These are phyloP conservation scores for Pygoscelis antarcticus DNA, from an alignment of 2,113 vertebrate genomes.

Conservation along the genomic window DNA sequence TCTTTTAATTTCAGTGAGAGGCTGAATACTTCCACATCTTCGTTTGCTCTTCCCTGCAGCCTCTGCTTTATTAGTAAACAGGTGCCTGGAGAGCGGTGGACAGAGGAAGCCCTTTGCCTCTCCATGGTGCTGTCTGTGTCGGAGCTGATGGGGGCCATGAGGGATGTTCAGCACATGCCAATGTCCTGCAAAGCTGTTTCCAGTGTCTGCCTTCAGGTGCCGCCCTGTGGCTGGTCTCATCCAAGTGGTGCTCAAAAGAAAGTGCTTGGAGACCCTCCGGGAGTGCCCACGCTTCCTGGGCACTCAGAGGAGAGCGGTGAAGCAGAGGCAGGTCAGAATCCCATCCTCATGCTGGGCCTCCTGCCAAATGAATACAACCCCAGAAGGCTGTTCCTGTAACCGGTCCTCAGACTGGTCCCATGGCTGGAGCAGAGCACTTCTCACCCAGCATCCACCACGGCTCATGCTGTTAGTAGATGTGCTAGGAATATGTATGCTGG, in stretches of 20 bases:
- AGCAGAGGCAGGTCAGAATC: not conserved
- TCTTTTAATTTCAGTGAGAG: not conserved
- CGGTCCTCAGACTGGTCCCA: not conserved
- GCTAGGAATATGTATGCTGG: not conserved
- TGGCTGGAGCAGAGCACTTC: not conserved
- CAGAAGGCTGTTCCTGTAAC: not conserved
- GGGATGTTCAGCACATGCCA: not conserved
- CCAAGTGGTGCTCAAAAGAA: not conserved
- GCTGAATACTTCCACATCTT: not conserved
- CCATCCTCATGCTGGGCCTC: not conserved
- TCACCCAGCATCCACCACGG: not conserved
- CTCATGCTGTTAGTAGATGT: not conserved
- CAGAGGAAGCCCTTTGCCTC: not conserved
- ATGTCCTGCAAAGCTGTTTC: not conserved
- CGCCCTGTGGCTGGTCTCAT: not conserved
- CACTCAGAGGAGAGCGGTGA: not conserved
- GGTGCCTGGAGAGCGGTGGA: not conserved
- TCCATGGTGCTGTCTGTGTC: not conserved
- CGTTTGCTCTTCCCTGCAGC: not conserved
- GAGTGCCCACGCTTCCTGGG: not conserved
- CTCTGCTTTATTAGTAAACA: not conserved
- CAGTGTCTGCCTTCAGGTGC: not conserved
- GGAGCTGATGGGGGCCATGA: not conserved
- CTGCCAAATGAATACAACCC: not conserved
- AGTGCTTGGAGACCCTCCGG: not conserved